Evolutionary conservation across 2,888 invertebrate species (phyloP).

Genomic region (Patella ulyssiponensis): DNA sequence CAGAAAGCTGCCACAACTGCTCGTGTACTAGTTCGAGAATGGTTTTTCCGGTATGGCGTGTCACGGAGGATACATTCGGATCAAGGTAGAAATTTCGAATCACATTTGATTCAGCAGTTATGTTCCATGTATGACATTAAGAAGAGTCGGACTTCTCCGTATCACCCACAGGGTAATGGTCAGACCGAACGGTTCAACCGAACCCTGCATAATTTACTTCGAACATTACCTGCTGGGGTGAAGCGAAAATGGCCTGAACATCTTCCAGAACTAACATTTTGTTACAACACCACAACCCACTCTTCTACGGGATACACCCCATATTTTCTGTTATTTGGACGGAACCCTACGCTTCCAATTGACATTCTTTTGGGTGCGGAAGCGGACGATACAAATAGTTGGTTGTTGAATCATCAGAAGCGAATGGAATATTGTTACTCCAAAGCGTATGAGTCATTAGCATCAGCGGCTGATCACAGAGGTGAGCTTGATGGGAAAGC

Average conservation of each 20-base stretch:
- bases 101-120: background rate
- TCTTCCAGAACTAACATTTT: conserved; percentile 12
- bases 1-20: conserved; percentile 33
- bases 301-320: conserved; percentile 23
- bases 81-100: background rate
- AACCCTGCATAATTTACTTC: conserved; percentile 27
- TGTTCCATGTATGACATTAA: conserved; percentile 26
- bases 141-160: conserved; percentile 27
- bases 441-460: background rate
- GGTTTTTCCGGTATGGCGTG: background rate
- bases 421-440: background rate
- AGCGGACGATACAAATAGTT: background rate
- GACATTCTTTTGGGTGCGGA: conserved; percentile 22
- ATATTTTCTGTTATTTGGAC: conserved; percentile 30
- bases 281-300: conserved; percentile 29
- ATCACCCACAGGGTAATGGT: conserved; percentile 30
- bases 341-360: conserved; percentile 32
- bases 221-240: conserved; percentile 20
- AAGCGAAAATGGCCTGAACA: conserved; percentile 1
- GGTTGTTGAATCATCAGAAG: background rate
- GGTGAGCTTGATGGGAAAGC: conserved; percentile 12
- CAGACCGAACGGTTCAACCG: conserved; percentile 29
- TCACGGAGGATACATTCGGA: background rate
- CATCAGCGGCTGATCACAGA: background rate
- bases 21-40: background rate